Percentiles rank a stretch among this genome's conserved stretches.
These are phyloP conservation scores for Phortica variegata DNA, from an alignment of 1,140 invertebrate species.

Conservation along the genomic window DNA sequence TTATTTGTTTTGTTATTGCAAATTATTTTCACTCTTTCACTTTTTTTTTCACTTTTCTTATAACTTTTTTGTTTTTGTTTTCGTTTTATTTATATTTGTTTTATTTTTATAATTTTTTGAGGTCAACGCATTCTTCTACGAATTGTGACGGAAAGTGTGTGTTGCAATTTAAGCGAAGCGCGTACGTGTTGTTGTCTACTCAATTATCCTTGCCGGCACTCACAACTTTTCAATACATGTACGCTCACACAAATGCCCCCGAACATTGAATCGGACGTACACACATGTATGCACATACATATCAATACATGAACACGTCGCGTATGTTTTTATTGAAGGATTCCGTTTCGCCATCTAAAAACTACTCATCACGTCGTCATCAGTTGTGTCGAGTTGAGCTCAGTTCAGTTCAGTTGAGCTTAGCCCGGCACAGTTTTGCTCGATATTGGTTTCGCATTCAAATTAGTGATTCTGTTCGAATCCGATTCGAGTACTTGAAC, in stretches of 20 bases:
- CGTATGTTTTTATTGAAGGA: too few species aligned
- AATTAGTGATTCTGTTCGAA: constrained; percentile 37
- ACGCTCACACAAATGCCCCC: not conserved
- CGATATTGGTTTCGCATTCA: constrained; percentile 28
- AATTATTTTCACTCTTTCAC: not conserved
- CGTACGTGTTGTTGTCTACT: constrained; percentile 37
- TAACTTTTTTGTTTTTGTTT: too few species aligned
- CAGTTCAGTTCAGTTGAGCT: not conserved
- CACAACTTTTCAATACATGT: not conserved
- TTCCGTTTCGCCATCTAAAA: too few species aligned
- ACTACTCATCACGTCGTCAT: too few species aligned
- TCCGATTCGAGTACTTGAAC: constrained; percentile 8
- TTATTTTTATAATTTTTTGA: constrained; percentile 2
- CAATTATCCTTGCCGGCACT: constrained; percentile 35
- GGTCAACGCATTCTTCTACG: constrained; percentile 16
- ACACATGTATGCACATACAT: constrained; percentile 16
- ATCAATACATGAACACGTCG: not conserved
- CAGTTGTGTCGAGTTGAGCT: not conserved
- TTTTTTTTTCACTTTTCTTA: constrained; percentile 25
- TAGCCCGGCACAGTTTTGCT: not conserved
- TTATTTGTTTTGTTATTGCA: not conserved
- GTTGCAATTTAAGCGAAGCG: too few species aligned
- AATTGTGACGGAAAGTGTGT: constrained; percentile 9
- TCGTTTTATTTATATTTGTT: too few species aligned
- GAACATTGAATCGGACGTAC: too few species aligned